Conservation (phyloP, 2,113 vertebrate species). For the Entomyzon cyanotis region DNA sequence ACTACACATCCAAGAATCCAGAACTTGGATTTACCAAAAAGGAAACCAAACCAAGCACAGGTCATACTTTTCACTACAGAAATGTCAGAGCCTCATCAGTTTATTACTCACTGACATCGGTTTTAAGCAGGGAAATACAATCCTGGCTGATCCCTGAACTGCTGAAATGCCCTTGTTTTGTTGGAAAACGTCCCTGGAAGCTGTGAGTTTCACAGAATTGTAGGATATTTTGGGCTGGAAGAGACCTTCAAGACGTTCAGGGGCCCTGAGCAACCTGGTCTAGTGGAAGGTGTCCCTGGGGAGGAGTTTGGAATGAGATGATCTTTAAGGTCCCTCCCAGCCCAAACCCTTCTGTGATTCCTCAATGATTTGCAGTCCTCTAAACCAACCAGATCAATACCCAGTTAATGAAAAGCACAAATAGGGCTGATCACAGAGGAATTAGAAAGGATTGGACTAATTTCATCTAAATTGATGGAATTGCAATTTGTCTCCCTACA, state of each 20-base stretch:
- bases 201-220: rapidly evolving
- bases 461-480: neutral
- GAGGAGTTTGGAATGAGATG: neutral
- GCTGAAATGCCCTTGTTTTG: neutral
- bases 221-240: neutral
- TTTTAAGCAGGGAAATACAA: neutral
- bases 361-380: neutral
- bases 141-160: neutral
- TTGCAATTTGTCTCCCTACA: neutral
- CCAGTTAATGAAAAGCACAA: neutral
- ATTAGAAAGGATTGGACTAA: neutral
- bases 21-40: neutral
- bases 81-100: neutral
- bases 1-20: neutral
- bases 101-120: neutral
- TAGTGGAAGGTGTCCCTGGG: neutral
- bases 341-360: neutral
- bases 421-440: neutral
- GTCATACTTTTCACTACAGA: neutral
- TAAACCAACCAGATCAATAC: neutral
- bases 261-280: neutral
- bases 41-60: neutral
- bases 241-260: neutral
- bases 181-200: neutral
- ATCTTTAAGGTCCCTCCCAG: neutral